phyloP scores from a whole-genome alignment of 2,797 vertebrate species.

The Sebastes diaconus region DNA sequence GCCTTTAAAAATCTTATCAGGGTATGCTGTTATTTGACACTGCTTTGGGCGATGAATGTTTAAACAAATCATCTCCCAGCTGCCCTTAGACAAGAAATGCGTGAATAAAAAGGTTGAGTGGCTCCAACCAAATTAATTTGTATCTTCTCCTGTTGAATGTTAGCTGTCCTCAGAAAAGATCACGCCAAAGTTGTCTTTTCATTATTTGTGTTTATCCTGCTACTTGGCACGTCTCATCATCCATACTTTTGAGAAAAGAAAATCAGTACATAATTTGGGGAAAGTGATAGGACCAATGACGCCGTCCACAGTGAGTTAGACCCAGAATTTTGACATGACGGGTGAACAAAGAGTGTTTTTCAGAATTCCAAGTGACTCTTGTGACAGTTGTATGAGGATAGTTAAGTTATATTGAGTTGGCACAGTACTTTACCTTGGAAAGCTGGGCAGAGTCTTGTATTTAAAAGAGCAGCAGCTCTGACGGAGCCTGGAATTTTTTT shows the following conservation, averaged over 20 bases:
- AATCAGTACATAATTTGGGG: not conserved
- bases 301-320: slow-evolving; percentile 26
- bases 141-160: slow-evolving; percentile 64
- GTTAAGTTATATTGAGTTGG: slow-evolving; percentile 21
- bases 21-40: slow-evolving; percentile 80
- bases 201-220: slow-evolving; percentile 58
- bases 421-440: slow-evolving; percentile 32
- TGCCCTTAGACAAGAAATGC: slow-evolving; percentile 66
- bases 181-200: slow-evolving; percentile 53
- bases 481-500: slow-evolving; percentile 28
- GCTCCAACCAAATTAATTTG: slow-evolving; percentile 68
- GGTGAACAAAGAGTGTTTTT: slow-evolving; percentile 12
- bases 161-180: slow-evolving; percentile 61
- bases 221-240: slow-evolving; percentile 31
- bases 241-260: not conserved
- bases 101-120: slow-evolving; percentile 68
- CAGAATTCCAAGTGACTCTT: not conserved
- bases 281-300: slow-evolving; percentile 2
- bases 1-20: slow-evolving; percentile 78
- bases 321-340: not conserved
- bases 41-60: slow-evolving; percentile 80
- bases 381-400: slow-evolving; percentile 14
- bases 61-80: slow-evolving; percentile 74
- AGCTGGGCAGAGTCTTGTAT: slow-evolving; percentile 9
- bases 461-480: slow-evolving; percentile 20